These are phyloP conservation scores for Thalassophryne amazonica DNA, from an alignment of 2,797 vertebrate species.

Conservation along the genomic window DNA sequence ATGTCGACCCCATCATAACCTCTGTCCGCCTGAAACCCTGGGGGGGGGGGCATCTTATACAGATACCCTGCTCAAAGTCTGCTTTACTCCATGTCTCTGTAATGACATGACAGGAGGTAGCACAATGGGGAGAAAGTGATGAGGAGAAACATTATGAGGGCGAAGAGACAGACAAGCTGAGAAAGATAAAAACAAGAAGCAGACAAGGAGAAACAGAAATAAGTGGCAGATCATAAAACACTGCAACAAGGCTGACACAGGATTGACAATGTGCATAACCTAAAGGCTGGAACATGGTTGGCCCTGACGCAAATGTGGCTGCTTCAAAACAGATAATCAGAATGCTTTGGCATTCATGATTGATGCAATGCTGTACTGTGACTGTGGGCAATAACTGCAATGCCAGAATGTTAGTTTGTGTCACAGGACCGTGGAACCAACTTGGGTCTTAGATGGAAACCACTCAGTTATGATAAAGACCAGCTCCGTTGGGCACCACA, in stretches of 20 bases:
- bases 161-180: constrained; percentile 10
- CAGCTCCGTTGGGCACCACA: too few species aligned
- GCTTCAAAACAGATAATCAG: too few species aligned
- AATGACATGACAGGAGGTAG: constrained; percentile 49
- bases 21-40: constrained; percentile 31
- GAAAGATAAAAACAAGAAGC: neutral
- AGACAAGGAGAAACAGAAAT: constrained; percentile 1
- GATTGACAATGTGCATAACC: too few species aligned
- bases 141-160: constrained; percentile 11
- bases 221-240: constrained; percentile 9
- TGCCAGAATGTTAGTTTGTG: too few species aligned
- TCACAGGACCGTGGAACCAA: too few species aligned
- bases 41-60: constrained; percentile 47
- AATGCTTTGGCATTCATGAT: too few species aligned
- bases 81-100: constrained; percentile 17
- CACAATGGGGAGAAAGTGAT: constrained; percentile 7
- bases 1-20: constrained; percentile 37
- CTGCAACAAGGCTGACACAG: constrained; percentile 1
- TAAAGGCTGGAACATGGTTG: too few species aligned
- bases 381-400: too few species aligned
- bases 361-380: too few species aligned
- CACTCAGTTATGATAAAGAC: too few species aligned
- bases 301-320: too few species aligned
- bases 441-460: too few species aligned
- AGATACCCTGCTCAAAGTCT: constrained; percentile 36